Base-by-base conservation (phyloP, 2,113 vertebrate species). In the Anoura caudifer region DNA sequence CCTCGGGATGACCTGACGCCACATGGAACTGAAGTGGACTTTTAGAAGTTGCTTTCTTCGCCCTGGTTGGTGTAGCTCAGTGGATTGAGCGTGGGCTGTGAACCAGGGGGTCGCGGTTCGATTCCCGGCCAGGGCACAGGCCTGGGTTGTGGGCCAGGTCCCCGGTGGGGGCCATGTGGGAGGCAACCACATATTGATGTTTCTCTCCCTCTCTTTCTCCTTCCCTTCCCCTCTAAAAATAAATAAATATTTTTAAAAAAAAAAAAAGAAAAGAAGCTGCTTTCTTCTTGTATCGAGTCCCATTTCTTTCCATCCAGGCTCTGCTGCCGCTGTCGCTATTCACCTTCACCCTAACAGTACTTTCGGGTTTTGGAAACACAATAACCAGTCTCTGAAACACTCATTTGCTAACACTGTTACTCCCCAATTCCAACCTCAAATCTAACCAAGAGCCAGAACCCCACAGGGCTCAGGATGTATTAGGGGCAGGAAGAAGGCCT, bases 291-390 rank as follows among this genome's bases (percentile, higher is more conserved):
- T 5, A 1, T 3, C 4, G 8, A 7, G 38, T 33, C 17, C 17
- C 15, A 4, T 52, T 41, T 50, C 1, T 22, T 89, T 22, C 31
- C 14, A 6, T 43, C 43, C 43, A 50, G 7, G 26, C 38, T 47
- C 73, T 59, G 28, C 24, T 28, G 6, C 2, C 16, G 76, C 47
- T 75, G 41, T 59, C 31, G 33, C 38, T 72, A 65, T 17, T 88
- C 38, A 56, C 84, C 11, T 17, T 88, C 38, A 56, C 84, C 11
- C 52, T 41, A 31, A 93, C 1, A 75, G 75, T 19, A 36, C 22
- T 33, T 70, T 52, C 76, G 77, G 81, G 36, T 72, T 86, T 88
- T 31, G n/a, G 61, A 92, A 92, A 98, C 87, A 43, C 36, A 86
- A 4, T 81, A 63, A 65, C 56, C 43, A 67, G 86, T 91, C 81